Evolutionary conservation across 2,797 vertebrate species (phyloP).

Genomic region (Hypotaenidia okinawae): DNA sequence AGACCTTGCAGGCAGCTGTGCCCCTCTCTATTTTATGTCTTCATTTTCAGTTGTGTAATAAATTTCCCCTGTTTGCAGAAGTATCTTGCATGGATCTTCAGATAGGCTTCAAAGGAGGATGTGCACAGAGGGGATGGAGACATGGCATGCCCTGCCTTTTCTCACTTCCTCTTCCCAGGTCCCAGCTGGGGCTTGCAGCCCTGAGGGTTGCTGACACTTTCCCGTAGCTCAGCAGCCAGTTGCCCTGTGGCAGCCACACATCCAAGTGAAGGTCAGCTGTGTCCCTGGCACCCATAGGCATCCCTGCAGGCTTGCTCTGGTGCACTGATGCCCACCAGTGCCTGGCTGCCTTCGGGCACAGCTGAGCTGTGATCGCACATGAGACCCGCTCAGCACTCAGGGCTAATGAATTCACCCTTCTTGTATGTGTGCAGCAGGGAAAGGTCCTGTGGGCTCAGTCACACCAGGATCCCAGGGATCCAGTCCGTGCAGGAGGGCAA

Average conservation of each 20-base stretch:
- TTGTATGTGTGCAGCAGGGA: background rate
- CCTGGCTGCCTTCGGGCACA: fast-evolving
- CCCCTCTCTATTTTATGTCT: background rate
- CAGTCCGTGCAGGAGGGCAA: background rate
- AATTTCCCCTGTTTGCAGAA: background rate
- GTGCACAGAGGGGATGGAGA: background rate
- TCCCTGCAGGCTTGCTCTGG: background rate
- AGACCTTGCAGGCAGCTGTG: background rate
- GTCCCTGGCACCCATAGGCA: background rate
- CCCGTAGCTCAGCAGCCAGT: background rate
- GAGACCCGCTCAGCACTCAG: background rate
- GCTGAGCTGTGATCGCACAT: background rate
- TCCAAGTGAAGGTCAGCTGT: background rate
- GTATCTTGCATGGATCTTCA: background rate
- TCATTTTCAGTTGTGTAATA: background rate
- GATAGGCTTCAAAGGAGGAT: background rate
- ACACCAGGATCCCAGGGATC: background rate
- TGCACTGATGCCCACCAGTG: background rate
- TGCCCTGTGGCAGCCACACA: fast-evolving
- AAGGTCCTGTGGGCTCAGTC: background rate
- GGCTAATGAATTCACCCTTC: background rate
- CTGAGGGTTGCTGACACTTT: background rate
- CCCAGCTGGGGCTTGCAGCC: background rate
- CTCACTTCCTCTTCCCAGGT: background rate
- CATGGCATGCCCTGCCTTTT: background rate